Conservation (phyloP, 1,140 invertebrate species). For the Heliconius eleuchia region DNA sequence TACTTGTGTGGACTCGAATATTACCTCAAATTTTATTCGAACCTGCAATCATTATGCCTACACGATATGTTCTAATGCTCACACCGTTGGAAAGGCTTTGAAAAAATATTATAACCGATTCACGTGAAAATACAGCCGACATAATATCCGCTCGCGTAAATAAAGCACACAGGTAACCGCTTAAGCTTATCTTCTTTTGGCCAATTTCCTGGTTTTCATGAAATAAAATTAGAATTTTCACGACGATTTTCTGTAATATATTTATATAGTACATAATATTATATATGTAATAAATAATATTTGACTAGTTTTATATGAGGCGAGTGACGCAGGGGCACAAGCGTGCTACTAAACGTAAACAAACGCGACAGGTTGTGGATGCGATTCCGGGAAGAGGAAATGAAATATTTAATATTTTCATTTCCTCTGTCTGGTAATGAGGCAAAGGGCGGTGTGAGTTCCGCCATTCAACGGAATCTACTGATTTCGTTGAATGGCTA, state of each 20-base stretch:
- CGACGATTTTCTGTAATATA: neutral
- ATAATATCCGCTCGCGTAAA: neutral
- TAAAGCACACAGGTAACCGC: neutral
- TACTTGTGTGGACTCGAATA: too few relatives aligned
- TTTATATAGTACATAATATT: neutral
- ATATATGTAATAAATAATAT: too few relatives aligned
- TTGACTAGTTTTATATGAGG: too few relatives aligned
- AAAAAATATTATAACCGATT: neutral
- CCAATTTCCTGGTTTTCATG: neutral
- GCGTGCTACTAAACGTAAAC: neutral
- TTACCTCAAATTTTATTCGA: neutral
- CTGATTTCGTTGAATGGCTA: too few relatives aligned
- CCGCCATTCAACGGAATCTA: too few relatives aligned
- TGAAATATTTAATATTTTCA: too few relatives aligned
- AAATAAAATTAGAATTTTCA: neutral
- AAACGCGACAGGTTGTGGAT: neutral
- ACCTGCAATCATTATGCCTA: neutral
- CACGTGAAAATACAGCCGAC: neutral
- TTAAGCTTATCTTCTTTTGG: constrained; percentile 1
- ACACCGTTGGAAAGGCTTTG: neutral
- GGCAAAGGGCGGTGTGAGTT: too few relatives aligned
- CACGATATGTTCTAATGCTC: neutral
- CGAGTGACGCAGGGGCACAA: too few relatives aligned
- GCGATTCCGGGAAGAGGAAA: too few relatives aligned
- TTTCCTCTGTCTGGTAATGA: too few relatives aligned